Percentiles rank a stretch among this genome's conserved stretches.
Conservation (phyloP, 1,140 invertebrate species). For the Adoxophyes honmai region DNA sequence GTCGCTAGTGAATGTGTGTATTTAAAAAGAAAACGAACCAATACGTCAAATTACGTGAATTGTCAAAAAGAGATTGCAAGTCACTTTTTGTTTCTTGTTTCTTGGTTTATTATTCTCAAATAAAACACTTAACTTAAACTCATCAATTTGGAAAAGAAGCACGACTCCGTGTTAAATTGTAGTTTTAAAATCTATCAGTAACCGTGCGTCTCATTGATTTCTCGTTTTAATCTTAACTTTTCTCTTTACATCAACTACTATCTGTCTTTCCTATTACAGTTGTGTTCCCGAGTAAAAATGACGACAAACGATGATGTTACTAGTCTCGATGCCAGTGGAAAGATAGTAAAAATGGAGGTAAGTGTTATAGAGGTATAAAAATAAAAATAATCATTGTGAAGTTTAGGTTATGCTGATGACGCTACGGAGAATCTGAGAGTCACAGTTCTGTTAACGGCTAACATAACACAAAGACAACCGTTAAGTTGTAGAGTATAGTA, state of each 20-base stretch:
- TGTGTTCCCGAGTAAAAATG: constrained; percentile 42
- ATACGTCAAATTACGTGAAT: constrained; percentile 16
- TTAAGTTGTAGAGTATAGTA: no score
- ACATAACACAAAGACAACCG: no score
- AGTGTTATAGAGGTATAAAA: constrained; percentile 24
- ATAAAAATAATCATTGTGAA: no score
- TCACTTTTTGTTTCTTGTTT: constrained; percentile 8
- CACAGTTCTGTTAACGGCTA: background rate
- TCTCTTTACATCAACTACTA: no score
- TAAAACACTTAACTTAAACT: background rate
- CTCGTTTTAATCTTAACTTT: no score
- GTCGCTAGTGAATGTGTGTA: no score
- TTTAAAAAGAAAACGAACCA: background rate
- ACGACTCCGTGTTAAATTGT: no score
- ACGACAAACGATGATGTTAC: constrained; percentile 67
- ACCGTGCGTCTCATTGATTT: no score
- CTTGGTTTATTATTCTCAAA: constrained; percentile 10
- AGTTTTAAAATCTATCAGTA: no score
- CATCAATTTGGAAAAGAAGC: no score
- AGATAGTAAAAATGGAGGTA: constrained; percentile 77
- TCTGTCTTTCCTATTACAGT: background rate
- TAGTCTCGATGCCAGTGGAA: constrained; percentile 67
- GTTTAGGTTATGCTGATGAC: constrained; percentile 6
- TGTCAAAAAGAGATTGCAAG: background rate
- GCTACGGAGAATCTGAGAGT: background rate